These are phyloP conservation scores for Xiphophorus couchianus DNA, from an alignment of 2,113 vertebrate genomes.

Conservation along the genomic window DNA sequence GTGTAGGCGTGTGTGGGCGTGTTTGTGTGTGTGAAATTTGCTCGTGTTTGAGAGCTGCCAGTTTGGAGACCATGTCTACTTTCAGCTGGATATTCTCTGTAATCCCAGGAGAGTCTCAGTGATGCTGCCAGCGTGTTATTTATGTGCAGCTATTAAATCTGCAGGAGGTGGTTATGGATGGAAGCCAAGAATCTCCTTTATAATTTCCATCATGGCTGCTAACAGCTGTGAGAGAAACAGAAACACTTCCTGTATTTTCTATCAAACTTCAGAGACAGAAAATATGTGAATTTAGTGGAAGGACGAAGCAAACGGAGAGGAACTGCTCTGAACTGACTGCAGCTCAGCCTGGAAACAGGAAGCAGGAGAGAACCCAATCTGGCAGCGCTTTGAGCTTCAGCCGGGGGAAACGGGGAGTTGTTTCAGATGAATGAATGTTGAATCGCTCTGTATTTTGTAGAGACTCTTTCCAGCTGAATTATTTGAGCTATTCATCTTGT, in stretches of 20 bases:
- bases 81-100: slow-evolving; percentile 2
- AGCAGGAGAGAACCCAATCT: slow-evolving; percentile 27
- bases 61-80: not conserved
- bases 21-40: too few relatives aligned
- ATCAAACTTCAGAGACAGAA: too few relatives aligned
- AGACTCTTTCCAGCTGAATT: slow-evolving; percentile 49
- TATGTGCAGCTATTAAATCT: not conserved
- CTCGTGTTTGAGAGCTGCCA: not conserved
- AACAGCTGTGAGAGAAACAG: not conserved
- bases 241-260: not conserved
- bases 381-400: slow-evolving; percentile 54
- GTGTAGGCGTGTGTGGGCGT: too few relatives aligned
- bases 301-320: not conserved
- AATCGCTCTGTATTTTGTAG: slow-evolving; percentile 51
- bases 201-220: not conserved
- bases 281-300: not conserved
- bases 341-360: slow-evolving; percentile 7
- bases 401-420: slow-evolving; percentile 47
- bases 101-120: not conserved
- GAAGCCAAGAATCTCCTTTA: not conserved
- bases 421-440: slow-evolving; percentile 55
- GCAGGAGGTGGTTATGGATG: not conserved
- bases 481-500: slow-evolving; percentile 51
- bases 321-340: not conserved
- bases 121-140: not conserved